Evolutionary conservation across 1,140 invertebrate genomes (phyloP).

Genomic region (Diorhabda elongata): DNA sequence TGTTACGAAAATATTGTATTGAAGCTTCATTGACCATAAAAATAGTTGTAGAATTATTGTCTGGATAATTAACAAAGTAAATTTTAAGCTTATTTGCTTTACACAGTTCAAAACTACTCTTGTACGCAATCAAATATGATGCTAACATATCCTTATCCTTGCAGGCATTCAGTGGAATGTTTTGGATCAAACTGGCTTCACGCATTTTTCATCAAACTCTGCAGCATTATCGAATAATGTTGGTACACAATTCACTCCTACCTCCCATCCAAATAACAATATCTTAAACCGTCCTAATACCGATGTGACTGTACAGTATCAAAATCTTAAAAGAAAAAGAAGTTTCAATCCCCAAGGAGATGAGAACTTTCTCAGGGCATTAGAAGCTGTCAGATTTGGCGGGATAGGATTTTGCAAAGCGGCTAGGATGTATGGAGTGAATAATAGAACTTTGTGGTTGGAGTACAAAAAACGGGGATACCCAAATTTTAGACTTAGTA

Average conservation of each 20-base stretch:
- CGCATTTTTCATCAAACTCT: constrained; percentile 55
- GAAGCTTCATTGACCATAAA: too few relatives aligned
- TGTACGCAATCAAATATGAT: neutral
- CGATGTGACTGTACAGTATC: constrained; percentile 23
- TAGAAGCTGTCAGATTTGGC: constrained; percentile 75
- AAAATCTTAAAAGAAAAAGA: constrained; percentile 54
- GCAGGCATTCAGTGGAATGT: constrained; percentile 68
- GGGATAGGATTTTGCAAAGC: constrained; percentile 81
- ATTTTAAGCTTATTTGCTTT: too few relatives aligned
- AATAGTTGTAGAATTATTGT: too few relatives aligned
- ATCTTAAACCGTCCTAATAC: constrained; percentile 1
- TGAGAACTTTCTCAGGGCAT: constrained; percentile 71
- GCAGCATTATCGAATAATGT: constrained; percentile 36
- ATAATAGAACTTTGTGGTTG: constrained; percentile 77
- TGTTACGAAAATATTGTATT: too few relatives aligned
- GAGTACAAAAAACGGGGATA: constrained; percentile 80
- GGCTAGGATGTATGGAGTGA: constrained; percentile 74
- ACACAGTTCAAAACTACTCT: too few relatives aligned
- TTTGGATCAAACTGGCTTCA: constrained; percentile 61
- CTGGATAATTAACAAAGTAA: too few relatives aligned
- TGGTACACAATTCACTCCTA: constrained; percentile 21
- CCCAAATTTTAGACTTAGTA: constrained; percentile 68
- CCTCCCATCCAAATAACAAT: constrained; percentile 23
- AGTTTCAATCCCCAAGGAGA: constrained; percentile 69
- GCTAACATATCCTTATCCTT: constrained; percentile 41